These are phyloP conservation scores for Gnathonemus longibarbis DNA, from an alignment of 2,113 vertebrate genomes.

Conservation along the genomic window DNA sequence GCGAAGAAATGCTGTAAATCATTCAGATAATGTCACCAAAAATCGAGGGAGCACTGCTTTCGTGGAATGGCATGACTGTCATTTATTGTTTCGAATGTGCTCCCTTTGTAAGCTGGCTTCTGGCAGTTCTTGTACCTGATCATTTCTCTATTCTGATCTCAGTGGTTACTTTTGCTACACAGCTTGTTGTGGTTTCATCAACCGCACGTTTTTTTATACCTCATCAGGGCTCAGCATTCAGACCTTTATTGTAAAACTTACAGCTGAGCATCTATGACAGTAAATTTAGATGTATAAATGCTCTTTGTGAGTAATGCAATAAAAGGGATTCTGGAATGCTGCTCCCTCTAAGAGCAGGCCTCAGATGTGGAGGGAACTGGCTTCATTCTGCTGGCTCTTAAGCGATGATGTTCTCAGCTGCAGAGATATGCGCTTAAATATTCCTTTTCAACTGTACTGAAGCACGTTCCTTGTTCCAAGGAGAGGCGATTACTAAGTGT, in stretches of 20 bases:
- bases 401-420: background rate
- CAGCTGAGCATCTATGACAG: background rate
- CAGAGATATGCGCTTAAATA: conserved; percentile 2
- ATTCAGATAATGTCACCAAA: background rate
- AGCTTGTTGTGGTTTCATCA: background rate
- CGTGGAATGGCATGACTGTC: background rate
- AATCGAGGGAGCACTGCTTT: background rate
- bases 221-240: background rate
- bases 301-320: conserved; percentile 1
- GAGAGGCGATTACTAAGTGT: conserved; percentile 12
- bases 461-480: conserved; percentile 10
- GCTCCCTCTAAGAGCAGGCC: background rate
- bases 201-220: background rate
- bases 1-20: background rate
- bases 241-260: background rate
- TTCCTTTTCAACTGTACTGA: conserved; percentile 5
- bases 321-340: background rate
- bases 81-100: background rate
- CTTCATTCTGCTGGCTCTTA: background rate
- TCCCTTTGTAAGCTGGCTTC: background rate
- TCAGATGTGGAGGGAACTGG: background rate
- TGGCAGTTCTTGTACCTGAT: background rate
- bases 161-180: background rate
- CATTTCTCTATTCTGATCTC: background rate
- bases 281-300: background rate